Evolutionary conservation across 2,797 vertebrate genomes (phyloP).

Genomic region (Aplochiton taeniatus): DNA sequence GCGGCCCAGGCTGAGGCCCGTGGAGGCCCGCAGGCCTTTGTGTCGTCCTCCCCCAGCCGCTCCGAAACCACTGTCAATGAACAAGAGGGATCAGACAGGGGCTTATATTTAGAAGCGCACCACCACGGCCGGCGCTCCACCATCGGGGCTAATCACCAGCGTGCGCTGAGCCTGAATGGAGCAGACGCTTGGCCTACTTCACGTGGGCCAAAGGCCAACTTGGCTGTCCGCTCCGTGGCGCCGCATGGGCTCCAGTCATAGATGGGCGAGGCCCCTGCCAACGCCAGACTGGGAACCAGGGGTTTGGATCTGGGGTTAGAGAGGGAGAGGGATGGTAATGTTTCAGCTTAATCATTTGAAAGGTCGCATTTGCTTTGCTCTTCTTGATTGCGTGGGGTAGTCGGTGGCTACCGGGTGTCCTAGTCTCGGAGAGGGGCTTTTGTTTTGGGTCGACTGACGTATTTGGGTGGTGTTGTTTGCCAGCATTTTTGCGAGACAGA

Average conservation of each 20-base stretch:
- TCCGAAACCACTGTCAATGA: slow-evolving; percentile 79
- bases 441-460: slow-evolving; percentile 49
- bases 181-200: slow-evolving; percentile 81
- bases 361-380: slow-evolving; percentile 70
- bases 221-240: slow-evolving; percentile 66
- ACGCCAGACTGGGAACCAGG: slow-evolving; percentile 77
- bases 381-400: slow-evolving; percentile 57
- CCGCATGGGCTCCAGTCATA: slow-evolving; percentile 77
- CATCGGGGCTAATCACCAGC: slow-evolving; percentile 82
- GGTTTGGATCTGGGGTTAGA: slow-evolving; percentile 67
- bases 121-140: slow-evolving; percentile 78
- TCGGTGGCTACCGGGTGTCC: slow-evolving; percentile 62
- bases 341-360: slow-evolving; percentile 75
- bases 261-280: slow-evolving; percentile 78
- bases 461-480: too few relatives aligned
- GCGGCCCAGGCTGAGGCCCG: slow-evolving; percentile 50
- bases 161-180: slow-evolving; percentile 80
- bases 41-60: slow-evolving; percentile 79
- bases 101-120: slow-evolving; percentile 87
- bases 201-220: slow-evolving; percentile 78
- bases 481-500: too few relatives aligned
- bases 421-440: slow-evolving; percentile 55
- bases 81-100: slow-evolving; percentile 77
- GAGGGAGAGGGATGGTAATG: slow-evolving; percentile 68
- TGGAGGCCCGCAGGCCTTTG: slow-evolving; percentile 65